These are phyloP conservation scores for Erebia palarica DNA, from an alignment of 2,888 invertebrate species.

Conservation along the genomic window DNA sequence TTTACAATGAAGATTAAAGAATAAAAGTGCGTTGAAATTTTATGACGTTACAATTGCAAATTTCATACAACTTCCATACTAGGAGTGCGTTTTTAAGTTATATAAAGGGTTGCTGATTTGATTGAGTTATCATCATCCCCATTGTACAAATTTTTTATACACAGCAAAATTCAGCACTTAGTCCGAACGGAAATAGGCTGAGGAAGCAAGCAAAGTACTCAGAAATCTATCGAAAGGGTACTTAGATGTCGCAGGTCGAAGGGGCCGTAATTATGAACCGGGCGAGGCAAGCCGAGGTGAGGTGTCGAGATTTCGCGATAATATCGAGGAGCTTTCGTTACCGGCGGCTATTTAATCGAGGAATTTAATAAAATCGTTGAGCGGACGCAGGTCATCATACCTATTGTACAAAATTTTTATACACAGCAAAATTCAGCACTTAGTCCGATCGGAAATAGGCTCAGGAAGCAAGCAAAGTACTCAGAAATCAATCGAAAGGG, in stretches of 20 bases:
- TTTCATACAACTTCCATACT: too few relatives aligned
- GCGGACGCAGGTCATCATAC: slow-evolving; percentile 46
- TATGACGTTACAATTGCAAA: too few relatives aligned
- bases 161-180: too few relatives aligned
- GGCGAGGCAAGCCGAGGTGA: background rate
- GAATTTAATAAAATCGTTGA: slow-evolving; percentile 73
- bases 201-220: background rate
- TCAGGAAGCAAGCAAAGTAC: background rate
- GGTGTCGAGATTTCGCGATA: slow-evolving; percentile 58
- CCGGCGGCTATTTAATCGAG: slow-evolving; percentile 66
- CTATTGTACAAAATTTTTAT: background rate
- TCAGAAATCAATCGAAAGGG: background rate
- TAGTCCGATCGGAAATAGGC: background rate
- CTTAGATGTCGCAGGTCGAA: slow-evolving; percentile 10
- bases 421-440: too few relatives aligned
- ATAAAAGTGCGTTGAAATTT: too few relatives aligned
- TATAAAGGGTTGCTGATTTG: too few relatives aligned
- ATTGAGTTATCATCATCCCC: too few relatives aligned
- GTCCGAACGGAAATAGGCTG: background rate
- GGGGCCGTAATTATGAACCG: slow-evolving; percentile 2
- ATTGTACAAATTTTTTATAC: too few relatives aligned
- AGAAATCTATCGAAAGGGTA: background rate
- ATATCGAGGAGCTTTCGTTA: slow-evolving; percentile 66
- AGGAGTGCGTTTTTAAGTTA: too few relatives aligned
- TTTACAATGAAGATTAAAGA: too few relatives aligned